phyloP scores from a whole-genome alignment of 2,888 invertebrate species.

The Mythimna ferrago region DNA sequence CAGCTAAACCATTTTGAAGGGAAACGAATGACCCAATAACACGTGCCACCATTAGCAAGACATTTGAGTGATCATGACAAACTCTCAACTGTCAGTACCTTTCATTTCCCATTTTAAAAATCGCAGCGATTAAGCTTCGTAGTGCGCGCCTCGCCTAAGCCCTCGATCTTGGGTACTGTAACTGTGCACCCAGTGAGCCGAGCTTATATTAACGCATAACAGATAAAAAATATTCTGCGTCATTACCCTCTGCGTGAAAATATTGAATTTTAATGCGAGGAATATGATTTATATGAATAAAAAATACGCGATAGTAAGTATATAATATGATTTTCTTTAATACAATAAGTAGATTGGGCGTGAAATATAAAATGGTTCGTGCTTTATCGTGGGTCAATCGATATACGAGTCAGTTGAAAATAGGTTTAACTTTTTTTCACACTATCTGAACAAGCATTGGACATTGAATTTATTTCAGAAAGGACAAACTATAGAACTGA shows the following conservation, averaged over 20 bases:
- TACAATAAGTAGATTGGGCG: conserved; percentile 1
- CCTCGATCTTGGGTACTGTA: conserved; percentile 26
- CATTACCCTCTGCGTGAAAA: conserved; percentile 38
- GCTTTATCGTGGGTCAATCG: neutral
- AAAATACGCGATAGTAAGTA: neutral
- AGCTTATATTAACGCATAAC: conserved; percentile 45
- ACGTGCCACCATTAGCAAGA: too few relatives aligned
- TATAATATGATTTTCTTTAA: conserved; percentile 18
- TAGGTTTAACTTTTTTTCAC: neutral
- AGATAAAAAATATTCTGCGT: conserved; percentile 55
- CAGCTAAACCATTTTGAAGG: too few relatives aligned
- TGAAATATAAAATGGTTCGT: neutral
- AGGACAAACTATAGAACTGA: too few relatives aligned
- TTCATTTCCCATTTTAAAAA: too few relatives aligned
- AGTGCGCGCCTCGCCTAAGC: neutral
- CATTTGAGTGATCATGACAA: too few relatives aligned
- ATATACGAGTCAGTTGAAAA: neutral
- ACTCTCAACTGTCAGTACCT: too few relatives aligned
- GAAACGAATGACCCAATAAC: too few relatives aligned
- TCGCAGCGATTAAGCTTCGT: too few relatives aligned
- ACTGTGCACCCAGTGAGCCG: conserved; percentile 21
- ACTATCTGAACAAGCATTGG: neutral
- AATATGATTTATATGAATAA: conserved; percentile 34
- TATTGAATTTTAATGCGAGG: conserved; percentile 46
- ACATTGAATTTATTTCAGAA: too few relatives aligned